These are phyloP conservation scores for Pediacus dermestoides DNA, from an alignment of 2,888 invertebrate species.

Conservation along the genomic window DNA sequence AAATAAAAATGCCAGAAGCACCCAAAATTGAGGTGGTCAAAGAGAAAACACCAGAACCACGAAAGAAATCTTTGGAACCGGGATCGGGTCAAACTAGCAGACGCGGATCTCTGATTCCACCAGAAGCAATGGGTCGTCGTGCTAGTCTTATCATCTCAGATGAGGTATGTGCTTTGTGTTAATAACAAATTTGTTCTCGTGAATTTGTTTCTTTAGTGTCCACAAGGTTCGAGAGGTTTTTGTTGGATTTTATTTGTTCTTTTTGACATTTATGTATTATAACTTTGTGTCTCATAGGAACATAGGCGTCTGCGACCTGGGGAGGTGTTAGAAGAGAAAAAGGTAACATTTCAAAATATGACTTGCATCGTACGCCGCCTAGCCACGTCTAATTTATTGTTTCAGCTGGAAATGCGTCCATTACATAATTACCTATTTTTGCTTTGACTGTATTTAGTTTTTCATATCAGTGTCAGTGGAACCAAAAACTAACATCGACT, in stretches of 20 bases:
- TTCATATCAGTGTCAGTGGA: too few relatives aligned
- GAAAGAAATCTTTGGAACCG: conserved; percentile 65
- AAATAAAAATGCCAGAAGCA: conserved; percentile 69
- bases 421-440: conserved; percentile 13
- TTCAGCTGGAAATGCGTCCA: conserved; percentile 35
- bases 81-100: conserved; percentile 59
- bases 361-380: conserved; percentile 30
- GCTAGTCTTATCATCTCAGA: conserved; percentile 90
- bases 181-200: conserved; percentile 11
- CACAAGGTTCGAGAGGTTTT: conserved; percentile 13
- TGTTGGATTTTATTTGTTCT: conserved; percentile 18
- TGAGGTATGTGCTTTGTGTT: conserved; percentile 64
- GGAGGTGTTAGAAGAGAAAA: conserved; percentile 89
- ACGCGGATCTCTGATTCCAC: conserved; percentile 84
- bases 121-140: conserved; percentile 80
- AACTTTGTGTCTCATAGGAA: conserved; percentile 66
- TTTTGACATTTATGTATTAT: conserved; percentile 33
- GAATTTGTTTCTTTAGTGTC: conserved; percentile 10
- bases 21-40: conserved; percentile 86
- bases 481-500: too few relatives aligned
- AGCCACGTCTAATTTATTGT: conserved; percentile 28
- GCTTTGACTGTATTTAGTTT: conserved; percentile 19
- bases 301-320: conserved; percentile 91
- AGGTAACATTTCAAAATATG: conserved; percentile 66
- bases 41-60: conserved; percentile 66